Conservation (phyloP, 2,797 vertebrate genomes). For the Malurus leucopterus region DNA sequence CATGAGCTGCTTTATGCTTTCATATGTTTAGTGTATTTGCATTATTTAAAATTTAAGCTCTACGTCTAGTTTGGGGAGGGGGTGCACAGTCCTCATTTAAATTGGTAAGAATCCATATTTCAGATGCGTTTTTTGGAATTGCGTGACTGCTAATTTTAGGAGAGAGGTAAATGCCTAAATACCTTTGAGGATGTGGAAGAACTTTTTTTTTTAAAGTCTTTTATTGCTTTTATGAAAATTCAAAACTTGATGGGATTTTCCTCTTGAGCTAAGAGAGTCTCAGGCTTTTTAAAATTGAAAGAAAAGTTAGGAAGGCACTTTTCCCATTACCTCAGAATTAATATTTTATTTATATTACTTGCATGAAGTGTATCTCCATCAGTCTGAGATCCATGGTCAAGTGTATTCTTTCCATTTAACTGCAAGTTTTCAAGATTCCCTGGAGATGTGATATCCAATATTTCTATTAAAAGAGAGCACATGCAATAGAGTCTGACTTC, state of each 20-base stretch:
- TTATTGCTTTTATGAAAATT: background rate
- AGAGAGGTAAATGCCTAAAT: background rate
- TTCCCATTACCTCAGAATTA: conserved; percentile 32
- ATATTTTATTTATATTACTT: conserved; percentile 59
- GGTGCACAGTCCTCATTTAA: background rate
- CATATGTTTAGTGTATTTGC: background rate
- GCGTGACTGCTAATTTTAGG: background rate
- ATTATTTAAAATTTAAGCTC: background rate
- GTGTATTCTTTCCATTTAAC: conserved; percentile 51
- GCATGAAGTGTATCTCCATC: conserved; percentile 29
- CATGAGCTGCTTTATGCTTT: background rate
- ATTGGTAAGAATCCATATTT: background rate
- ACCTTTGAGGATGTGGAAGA: background rate
- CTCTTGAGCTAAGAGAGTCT: background rate
- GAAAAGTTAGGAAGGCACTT: conserved; percentile 16
- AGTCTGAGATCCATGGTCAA: conserved; percentile 28
- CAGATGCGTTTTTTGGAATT: background rate
- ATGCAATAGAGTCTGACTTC: background rate
- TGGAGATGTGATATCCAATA: conserved; percentile 29
- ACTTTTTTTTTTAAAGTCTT: background rate
- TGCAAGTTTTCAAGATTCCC: conserved; percentile 35
- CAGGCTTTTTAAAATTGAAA: conserved; percentile 6
- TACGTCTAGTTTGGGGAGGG: background rate
- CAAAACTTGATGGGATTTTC: background rate
- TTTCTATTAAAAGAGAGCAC: conserved; percentile 43